Conservation (phyloP, 2,888 invertebrate genomes). For the Panorpa germanica region DNA sequence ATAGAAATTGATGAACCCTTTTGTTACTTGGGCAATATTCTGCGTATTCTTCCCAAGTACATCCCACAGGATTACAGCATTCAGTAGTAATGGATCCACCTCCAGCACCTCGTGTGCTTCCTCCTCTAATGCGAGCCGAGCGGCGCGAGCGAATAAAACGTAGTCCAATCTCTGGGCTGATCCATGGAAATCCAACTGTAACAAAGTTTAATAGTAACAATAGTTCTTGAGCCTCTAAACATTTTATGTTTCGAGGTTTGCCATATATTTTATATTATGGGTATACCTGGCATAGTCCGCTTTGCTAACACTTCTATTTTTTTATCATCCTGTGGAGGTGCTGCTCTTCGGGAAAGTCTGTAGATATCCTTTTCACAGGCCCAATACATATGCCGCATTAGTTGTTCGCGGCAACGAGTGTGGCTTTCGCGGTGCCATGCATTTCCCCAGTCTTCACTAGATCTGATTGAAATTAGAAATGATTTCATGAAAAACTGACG, state of each 20-base stretch:
- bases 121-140: too few species aligned
- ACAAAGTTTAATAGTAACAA: too few species aligned
- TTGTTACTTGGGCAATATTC: constrained; percentile 41
- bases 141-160: too few species aligned
- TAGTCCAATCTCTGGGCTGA: too few species aligned
- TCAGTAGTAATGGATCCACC: constrained; percentile 31
- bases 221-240: too few species aligned
- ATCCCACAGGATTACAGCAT: constrained; percentile 34
- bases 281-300: too few species aligned
- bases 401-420: constrained; percentile 32
- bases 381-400: constrained; percentile 35
- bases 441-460: constrained; percentile 35
- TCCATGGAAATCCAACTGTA: too few species aligned
- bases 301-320: too few species aligned
- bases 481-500: background rate
- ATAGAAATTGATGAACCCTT: too few species aligned
- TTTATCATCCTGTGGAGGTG: constrained; percentile 10
- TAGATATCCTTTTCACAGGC: constrained; percentile 43
- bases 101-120: constrained; percentile 18
- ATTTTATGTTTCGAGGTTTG: too few species aligned
- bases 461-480: constrained; percentile 21
- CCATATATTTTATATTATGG: too few species aligned
- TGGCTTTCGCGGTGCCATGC: constrained; percentile 37
- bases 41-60: constrained; percentile 45
- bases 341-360: constrained; percentile 27